A percentile compares a stretch with the other conserved stretches of the same genome.
Evolutionary conservation across 2,888 invertebrate species (phyloP).

Genomic region (Calameuta filiformis): DNA sequence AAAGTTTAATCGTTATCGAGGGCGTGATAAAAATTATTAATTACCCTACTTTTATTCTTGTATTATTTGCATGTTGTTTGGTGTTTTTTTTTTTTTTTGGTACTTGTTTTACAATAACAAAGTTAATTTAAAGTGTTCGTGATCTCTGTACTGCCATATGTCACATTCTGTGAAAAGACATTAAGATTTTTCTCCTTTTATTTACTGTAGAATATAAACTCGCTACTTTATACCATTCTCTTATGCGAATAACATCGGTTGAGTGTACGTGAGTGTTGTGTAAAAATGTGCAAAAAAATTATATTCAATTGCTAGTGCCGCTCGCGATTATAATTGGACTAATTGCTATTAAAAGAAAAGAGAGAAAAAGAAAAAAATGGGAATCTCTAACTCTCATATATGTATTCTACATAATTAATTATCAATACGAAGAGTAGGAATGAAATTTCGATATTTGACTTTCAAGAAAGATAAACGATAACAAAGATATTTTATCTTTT

Average conservation of each 20-base stretch:
- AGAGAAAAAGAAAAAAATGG: background rate
- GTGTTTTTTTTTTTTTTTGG: background rate
- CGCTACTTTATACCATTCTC: background rate
- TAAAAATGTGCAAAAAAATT: constrained; percentile 59
- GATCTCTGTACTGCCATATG: background rate
- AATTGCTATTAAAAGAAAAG: background rate
- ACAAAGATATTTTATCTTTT: background rate
- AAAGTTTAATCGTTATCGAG: background rate
- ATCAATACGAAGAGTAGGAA: background rate
- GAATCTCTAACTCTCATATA: background rate
- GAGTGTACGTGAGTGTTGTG: constrained; percentile 18
- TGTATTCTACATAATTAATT: background rate
- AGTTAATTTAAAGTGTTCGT: background rate
- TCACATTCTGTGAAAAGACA: background rate
- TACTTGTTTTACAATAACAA: constrained; percentile 7
- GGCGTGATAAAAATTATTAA: background rate
- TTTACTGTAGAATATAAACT: constrained; percentile 32
- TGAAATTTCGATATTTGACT: background rate
- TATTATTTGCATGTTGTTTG: background rate
- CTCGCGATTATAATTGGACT: background rate
- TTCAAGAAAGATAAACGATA: background rate
- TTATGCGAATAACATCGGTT: background rate
- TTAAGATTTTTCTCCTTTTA: constrained; percentile 8
- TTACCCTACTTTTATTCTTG: background rate
- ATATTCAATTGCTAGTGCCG: constrained; percentile 33